These are phyloP conservation scores for Bubo bubo DNA, from an alignment of 2,113 vertebrate species.

Conservation along the genomic window DNA sequence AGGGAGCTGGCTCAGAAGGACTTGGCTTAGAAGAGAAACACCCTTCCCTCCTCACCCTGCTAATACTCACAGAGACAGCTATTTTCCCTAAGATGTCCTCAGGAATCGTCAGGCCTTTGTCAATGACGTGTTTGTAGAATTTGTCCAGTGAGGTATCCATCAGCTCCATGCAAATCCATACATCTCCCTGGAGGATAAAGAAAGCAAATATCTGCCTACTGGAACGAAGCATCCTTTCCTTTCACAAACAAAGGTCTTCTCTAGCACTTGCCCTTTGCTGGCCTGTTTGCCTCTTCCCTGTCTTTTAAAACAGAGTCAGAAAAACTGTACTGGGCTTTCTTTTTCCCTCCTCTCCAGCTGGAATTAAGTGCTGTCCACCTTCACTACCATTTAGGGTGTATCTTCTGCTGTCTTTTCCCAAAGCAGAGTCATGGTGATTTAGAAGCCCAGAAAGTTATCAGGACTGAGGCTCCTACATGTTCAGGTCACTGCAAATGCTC, in stretches of 20 bases:
- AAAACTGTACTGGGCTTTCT: background rate
- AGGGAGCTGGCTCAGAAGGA: background rate
- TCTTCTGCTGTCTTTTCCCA: background rate
- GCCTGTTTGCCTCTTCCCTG: background rate
- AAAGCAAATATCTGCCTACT: background rate
- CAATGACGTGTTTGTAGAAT: slow-evolving; percentile 96
- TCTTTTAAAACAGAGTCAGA: background rate
- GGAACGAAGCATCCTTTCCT: background rate
- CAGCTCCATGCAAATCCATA: slow-evolving; percentile 99
- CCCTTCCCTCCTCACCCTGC: background rate
- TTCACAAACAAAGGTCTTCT: accelerated
- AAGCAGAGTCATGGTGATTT: background rate
- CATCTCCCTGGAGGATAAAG: slow-evolving; percentile 83
- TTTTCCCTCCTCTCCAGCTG: background rate
- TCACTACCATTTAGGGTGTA: background rate
- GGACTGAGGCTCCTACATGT: background rate
- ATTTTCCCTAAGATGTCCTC: slow-evolving; percentile 97
- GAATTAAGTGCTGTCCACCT: background rate
- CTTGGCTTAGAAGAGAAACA: background rate
- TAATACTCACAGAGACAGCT: slow-evolving; percentile 88
- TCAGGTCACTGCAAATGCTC: background rate
- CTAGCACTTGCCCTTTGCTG: background rate
- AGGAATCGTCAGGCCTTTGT: slow-evolving; percentile 90
- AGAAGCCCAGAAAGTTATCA: background rate
- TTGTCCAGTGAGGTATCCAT: slow-evolving; percentile 98